Evolutionary conservation across 2,113 vertebrate species (phyloP), one percentile per base, ranked within the genome.

Genomic region (Phainopepla nitens): DNA sequence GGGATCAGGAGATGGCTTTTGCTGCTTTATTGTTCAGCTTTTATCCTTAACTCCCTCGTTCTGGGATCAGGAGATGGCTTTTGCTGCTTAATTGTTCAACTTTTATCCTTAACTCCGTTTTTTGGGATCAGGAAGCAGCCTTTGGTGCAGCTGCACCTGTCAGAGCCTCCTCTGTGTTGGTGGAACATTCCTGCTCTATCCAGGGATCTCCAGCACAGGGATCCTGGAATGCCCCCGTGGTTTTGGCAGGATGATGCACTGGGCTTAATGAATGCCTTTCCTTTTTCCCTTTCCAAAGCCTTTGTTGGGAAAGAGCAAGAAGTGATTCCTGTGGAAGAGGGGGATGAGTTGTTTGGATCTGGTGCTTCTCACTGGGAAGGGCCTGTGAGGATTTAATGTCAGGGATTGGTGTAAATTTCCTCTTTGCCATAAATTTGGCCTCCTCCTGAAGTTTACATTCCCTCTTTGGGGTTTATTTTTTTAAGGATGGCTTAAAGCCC

Each of bases 201-300:
- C 47, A 51, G 51, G 39, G 49, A 13, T 60, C 7, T 2, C 15
- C 33, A 31, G 60, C 11, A 2, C 49, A 23, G 78, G 24, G 66
- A 29, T 82, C 62, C 80, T 42, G 36, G 49, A 36, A 0, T 15
- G 23, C 13, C 7, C 42, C 56, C 0, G 0, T 76, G 76, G 7
- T 8, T 80, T 51, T 50, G 42, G 62, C 79, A 86, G 75, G 60
- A 13, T 33, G 39, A 20, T 42, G 13, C 44, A 11, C 33, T 35
- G 31, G 39, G 20, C 14, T 50, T 17, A 15, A 6, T 31, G 64
- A 47, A 11, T 18, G 29, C 79, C 15, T 50, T 29, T 53, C 35
- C 16, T 73, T 69, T 20, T 44, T 36, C 9, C 19, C 23, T 20
- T 53, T 50, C 28, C 20, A 70, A 68, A 87, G 20, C 16, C 15